Conservation (phyloP, 2,113 vertebrate species). For the Tamias sibiricus region DNA sequence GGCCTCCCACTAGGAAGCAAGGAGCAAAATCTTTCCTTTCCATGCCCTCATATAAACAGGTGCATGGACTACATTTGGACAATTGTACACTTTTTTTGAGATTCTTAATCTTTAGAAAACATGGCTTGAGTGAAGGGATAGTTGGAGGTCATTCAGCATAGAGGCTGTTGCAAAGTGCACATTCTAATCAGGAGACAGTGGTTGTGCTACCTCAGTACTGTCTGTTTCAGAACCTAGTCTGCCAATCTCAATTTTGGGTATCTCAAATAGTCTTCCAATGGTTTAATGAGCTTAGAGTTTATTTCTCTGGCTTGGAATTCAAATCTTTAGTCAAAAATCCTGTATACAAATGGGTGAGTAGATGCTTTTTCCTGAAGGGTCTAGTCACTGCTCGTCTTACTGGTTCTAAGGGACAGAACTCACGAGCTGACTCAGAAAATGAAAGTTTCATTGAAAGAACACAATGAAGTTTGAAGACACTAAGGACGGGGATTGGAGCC, state of each 20-base stretch:
- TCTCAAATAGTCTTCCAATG: neutral
- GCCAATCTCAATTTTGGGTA: neutral
- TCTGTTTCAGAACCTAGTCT: neutral
- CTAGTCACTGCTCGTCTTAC: neutral
- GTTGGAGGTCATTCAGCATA: neutral
- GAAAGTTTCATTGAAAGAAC: neutral
- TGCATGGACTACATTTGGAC: neutral
- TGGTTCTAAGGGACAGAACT: neutral
- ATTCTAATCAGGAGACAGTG: neutral
- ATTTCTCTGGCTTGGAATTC: neutral
- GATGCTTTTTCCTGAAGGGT: neutral
- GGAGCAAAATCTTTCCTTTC: neutral
- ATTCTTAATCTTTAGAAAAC: conserved; percentile 2
- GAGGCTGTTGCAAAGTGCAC: neutral
- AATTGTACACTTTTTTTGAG: neutral
- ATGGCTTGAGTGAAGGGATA: neutral
- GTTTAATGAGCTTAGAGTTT: neutral
- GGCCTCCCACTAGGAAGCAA: neutral
- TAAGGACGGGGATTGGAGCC: neutral
- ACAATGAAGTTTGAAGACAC: neutral
- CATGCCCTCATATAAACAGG: neutral
- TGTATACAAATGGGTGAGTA: neutral
- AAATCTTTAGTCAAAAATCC: neutral
- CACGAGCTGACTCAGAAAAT: neutral
- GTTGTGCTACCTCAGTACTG: neutral